A percentile compares a stretch with the other conserved stretches of the same genome.
Conservation (phyloP, 2,797 vertebrate genomes). For the Rhynchotus rufescens region DNA sequence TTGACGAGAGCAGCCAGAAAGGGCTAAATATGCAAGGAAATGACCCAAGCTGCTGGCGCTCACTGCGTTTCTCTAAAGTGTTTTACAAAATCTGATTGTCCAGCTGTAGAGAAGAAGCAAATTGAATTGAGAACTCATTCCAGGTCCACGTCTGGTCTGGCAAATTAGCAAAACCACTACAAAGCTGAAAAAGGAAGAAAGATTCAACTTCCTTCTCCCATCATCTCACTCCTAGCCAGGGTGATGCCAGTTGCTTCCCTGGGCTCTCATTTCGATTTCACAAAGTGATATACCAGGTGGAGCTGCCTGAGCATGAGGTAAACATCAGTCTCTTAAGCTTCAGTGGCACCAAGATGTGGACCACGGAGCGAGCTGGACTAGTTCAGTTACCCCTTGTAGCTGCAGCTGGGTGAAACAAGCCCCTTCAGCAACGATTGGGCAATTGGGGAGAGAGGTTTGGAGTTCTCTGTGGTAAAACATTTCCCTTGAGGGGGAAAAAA, state of each 20-base stretch:
- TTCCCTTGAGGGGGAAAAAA: neutral
- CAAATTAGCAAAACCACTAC: neutral
- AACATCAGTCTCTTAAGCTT: neutral
- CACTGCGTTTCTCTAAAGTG: neutral
- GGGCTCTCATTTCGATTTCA: neutral
- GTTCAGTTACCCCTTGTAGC: neutral
- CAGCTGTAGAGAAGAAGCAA: neutral
- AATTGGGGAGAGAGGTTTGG: neutral
- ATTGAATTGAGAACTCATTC: neutral
- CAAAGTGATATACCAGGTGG: neutral
- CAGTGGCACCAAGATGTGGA: neutral
- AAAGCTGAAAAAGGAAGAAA: neutral
- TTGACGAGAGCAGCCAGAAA: neutral
- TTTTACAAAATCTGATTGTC: neutral
- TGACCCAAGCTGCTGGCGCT: neutral
- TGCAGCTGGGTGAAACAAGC: neutral
- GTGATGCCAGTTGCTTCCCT: neutral
- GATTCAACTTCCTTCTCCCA: neutral
- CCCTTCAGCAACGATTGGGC: neutral
- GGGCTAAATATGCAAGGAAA: neutral
- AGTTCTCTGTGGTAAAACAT: constrained; percentile 44
- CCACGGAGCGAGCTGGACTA: neutral
- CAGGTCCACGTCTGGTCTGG: neutral
- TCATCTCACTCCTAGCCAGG: neutral
- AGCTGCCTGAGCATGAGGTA: neutral